phyloP scores from a whole-genome alignment of 2,797 vertebrate genomes.

The Gymnothorax javanicus region DNA sequence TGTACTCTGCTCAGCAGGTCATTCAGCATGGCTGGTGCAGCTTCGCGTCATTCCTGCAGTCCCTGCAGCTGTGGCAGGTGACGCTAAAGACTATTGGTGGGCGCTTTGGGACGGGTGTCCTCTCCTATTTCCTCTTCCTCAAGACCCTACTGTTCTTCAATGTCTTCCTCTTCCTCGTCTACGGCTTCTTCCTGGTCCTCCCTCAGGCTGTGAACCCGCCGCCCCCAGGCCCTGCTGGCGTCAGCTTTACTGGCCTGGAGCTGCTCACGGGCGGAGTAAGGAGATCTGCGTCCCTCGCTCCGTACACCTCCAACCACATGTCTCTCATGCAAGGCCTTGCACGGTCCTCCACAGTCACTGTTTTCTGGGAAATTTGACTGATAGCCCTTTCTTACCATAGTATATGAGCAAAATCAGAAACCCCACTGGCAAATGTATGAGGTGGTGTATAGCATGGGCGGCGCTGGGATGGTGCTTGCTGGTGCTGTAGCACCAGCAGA shows the following conservation, averaged over 20 bases:
- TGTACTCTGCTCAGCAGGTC: conserved; percentile 54
- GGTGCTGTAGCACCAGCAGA: too few relatives aligned
- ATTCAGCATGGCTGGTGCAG: conserved; percentile 60
- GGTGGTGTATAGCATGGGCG: neutral
- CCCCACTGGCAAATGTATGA: neutral
- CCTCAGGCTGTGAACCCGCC: conserved; percentile 71
- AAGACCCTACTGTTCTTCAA: conserved; percentile 81
- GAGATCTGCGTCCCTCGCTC: neutral
- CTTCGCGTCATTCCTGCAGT: conserved; percentile 54
- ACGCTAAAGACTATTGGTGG: conserved; percentile 77
- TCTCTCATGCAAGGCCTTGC: neutral
- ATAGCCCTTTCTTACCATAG: neutral
- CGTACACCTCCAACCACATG: neutral
- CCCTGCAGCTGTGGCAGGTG: conserved; percentile 69
- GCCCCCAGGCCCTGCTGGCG: fast-evolving
- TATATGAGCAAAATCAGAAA: neutral
- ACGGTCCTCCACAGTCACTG: neutral
- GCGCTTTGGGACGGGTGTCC: conserved; percentile 83
- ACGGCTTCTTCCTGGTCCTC: conserved; percentile 74
- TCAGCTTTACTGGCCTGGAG: conserved; percentile 63
- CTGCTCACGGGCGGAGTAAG: conserved; percentile 84
- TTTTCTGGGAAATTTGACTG: neutral
- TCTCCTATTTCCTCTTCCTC: conserved; percentile 89
- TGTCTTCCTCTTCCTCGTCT: conserved; percentile 67
- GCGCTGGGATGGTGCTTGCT: too few relatives aligned